A percentile compares a stretch with the other conserved stretches of the same genome.
phyloP scores from a whole-genome alignment of 2,113 vertebrate genomes.

The Electrona antarctica region DNA sequence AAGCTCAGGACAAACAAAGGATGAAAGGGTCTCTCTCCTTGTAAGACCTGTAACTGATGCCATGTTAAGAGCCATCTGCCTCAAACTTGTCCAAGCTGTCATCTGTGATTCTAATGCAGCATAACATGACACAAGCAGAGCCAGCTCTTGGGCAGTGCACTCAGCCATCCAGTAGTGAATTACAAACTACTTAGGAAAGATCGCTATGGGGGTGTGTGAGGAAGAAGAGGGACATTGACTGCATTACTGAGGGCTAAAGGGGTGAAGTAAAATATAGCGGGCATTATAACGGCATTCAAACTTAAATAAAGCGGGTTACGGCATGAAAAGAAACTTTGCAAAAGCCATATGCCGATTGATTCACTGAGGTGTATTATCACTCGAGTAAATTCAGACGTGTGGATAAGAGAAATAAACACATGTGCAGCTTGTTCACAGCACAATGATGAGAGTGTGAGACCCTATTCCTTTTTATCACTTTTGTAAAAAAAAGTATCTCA shows the following conservation, averaged over 20 bases:
- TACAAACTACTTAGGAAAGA: slow-evolving; percentile 53
- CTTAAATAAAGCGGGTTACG: neutral
- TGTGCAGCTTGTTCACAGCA: neutral
- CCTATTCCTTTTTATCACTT: slow-evolving; percentile 6
- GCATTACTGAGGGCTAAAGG: slow-evolving; percentile 1
- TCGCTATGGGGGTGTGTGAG: neutral
- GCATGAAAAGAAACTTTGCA: neutral
- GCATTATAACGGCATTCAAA: too few relatives aligned
- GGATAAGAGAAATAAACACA: slow-evolving; percentile 15
- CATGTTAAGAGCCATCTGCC: slow-evolving; percentile 92
- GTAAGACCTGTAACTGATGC: slow-evolving; percentile 91
- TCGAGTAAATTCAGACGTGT: slow-evolving; percentile 8
- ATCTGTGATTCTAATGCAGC: slow-evolving; percentile 90
- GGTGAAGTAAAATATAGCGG: slow-evolving; percentile 3
- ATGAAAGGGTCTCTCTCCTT: slow-evolving; percentile 88
- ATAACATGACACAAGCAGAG: slow-evolving; percentile 86
- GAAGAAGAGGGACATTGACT: neutral
- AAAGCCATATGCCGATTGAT: neutral
- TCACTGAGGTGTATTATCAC: neutral
- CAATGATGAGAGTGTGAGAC: neutral
- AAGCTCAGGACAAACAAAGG: slow-evolving; percentile 83
- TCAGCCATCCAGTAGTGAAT: slow-evolving; percentile 86
- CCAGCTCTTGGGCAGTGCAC: slow-evolving; percentile 84
- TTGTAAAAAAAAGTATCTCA: slow-evolving; percentile 25
- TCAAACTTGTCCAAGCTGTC: slow-evolving; percentile 90